phyloP scores from a whole-genome alignment of 2,797 vertebrate genomes.

The Clarias laeviceps region DNA sequence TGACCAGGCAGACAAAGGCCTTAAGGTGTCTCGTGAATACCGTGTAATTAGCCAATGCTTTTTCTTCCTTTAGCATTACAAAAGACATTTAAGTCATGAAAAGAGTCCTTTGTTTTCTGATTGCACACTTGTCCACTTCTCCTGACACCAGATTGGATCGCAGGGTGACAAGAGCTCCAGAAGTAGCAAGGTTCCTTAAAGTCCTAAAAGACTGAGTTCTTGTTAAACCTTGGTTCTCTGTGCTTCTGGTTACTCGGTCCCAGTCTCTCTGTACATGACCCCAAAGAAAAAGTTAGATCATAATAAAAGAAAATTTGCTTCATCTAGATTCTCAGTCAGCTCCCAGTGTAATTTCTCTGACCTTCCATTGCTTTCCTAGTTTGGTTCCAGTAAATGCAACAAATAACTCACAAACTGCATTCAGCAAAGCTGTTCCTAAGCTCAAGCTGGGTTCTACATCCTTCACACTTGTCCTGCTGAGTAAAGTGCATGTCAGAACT shows the following conservation, averaged over 20 bases:
- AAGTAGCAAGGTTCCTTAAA: slow-evolving; percentile 54
- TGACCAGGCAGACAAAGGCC: slow-evolving; percentile 62
- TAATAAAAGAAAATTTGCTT: neutral
- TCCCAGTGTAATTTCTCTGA: neutral
- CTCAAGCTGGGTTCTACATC: slow-evolving; percentile 3
- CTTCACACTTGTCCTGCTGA: slow-evolving; percentile 65
- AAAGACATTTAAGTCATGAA: slow-evolving; percentile 66
- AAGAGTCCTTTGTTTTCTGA: slow-evolving; percentile 67
- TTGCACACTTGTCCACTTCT: slow-evolving; percentile 52
- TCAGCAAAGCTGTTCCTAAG: neutral
- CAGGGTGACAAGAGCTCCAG: slow-evolving; percentile 51
- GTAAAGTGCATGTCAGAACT: slow-evolving; percentile 81
- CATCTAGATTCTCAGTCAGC: neutral
- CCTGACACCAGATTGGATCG: slow-evolving; percentile 60
- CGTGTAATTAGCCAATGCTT: slow-evolving; percentile 68
- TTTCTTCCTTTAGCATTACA: slow-evolving; percentile 63
- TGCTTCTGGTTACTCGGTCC: neutral
- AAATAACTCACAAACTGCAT: neutral
- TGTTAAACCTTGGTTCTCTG: slow-evolving; percentile 1
- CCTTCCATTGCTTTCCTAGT: neutral
- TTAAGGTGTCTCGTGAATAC: slow-evolving; percentile 69
- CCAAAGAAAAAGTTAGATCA: neutral
- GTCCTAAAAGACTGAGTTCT: slow-evolving; percentile 32
- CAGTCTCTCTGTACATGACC: slow-evolving; percentile 62
- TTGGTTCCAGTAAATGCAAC: neutral